Evolutionary conservation across 2,113 vertebrate species (phyloP).

Genomic region (Tetrao urogallus): DNA sequence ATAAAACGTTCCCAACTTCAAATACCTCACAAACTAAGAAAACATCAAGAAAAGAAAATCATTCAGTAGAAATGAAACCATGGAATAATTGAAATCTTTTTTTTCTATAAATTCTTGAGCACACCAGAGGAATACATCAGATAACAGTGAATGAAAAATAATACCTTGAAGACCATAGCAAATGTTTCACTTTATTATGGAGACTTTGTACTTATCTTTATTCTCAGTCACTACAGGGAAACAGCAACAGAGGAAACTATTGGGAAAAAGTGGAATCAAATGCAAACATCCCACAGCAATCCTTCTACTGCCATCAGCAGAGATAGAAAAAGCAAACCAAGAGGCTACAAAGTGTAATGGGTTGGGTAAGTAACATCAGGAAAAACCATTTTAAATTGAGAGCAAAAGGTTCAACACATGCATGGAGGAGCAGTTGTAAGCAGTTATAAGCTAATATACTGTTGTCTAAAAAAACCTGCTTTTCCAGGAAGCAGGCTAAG

Average conservation of each 20-base stretch:
- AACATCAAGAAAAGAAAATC: not conserved
- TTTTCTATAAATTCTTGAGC: not conserved
- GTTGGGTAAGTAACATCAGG: not conserved
- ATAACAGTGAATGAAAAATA: not conserved
- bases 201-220: not conserved
- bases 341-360: not conserved
- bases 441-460: not conserved
- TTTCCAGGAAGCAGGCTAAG: not conserved
- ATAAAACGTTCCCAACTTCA: not conserved
- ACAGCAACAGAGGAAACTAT: not conserved
- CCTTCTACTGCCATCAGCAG: not conserved
- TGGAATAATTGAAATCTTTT: not conserved
- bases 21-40: not conserved
- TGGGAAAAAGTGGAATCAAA: not conserved
- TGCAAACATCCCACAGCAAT: not conserved
- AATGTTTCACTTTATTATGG: not conserved
- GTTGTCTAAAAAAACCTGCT: not conserved
- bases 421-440: not conserved
- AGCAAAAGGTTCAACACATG: not conserved
- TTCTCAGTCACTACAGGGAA: not conserved
- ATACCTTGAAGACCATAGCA: not conserved
- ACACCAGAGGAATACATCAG: not conserved
- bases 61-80: not conserved
- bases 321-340: not conserved
- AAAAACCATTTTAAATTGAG: not conserved